Evolutionary conservation across 2,113 vertebrate genomes (phyloP).

Genomic region (Callipepla squamata): DNA sequence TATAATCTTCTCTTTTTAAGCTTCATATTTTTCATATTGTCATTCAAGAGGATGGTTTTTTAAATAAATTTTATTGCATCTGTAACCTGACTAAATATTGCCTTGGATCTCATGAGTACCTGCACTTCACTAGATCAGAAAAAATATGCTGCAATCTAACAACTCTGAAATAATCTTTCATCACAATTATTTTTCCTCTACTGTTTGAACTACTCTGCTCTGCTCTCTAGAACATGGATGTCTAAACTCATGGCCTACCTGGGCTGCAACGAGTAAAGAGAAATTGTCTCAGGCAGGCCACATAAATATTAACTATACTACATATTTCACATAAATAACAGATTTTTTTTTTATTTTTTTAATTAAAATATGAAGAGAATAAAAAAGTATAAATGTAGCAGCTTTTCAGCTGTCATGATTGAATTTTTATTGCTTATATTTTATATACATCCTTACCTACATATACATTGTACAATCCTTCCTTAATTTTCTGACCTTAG

Average conservation of each 20-base stretch:
- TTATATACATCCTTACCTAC: not conserved
- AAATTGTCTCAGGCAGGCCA: not conserved
- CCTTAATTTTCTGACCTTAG: not conserved
- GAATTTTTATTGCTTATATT: not conserved
- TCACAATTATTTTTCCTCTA: not conserved
- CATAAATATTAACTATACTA: not conserved
- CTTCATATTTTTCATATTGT: not conserved
- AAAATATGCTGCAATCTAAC: not conserved
- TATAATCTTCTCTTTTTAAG: not conserved
- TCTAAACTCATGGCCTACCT: not conserved
- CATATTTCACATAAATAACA: not conserved
- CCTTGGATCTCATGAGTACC: not conserved
- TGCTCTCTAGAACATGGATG: not conserved
- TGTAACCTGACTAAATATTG: not conserved
- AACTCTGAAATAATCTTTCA: not conserved
- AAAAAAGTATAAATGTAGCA: not conserved
- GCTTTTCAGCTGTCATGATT: not conserved
- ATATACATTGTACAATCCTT: not conserved
- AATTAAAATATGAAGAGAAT: not conserved
- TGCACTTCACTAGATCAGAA: not conserved
- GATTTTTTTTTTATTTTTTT: not conserved
- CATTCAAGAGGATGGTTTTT: not conserved
- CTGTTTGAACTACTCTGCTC: not conserved
- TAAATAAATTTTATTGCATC: not conserved
- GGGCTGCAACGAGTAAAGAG: not conserved